A percentile compares a stretch with the other conserved stretches of the same genome.
phyloP scores from a whole-genome alignment of 2,113 vertebrate genomes.

The Tautogolabrus adspersus region DNA sequence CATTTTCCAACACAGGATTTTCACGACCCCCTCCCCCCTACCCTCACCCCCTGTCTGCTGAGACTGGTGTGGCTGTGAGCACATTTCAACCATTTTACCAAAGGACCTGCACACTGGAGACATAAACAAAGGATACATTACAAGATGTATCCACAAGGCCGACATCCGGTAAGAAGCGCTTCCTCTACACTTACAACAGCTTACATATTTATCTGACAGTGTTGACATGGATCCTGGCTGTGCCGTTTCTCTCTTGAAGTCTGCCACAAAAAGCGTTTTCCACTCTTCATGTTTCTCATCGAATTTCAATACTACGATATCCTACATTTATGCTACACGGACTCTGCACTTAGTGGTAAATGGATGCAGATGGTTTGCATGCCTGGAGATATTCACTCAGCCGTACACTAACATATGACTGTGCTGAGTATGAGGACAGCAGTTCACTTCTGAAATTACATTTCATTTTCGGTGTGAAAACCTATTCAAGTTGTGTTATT shows the following conservation, averaged over 20 bases:
- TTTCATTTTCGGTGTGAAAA: slow-evolving; percentile 49
- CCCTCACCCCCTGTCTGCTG: slow-evolving; percentile 55
- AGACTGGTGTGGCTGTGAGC: slow-evolving; percentile 67
- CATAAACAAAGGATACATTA: slow-evolving; percentile 84
- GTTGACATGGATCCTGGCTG: slow-evolving; percentile 47
- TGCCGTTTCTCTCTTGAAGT: slow-evolving; percentile 24
- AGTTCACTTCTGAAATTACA: slow-evolving; percentile 23
- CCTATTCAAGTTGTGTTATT: slow-evolving; percentile 53
- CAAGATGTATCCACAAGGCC: slow-evolving; percentile 95
- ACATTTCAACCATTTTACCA: slow-evolving; percentile 72
- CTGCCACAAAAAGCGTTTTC: slow-evolving; percentile 25
- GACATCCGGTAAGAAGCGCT: slow-evolving; percentile 92
- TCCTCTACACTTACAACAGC: slow-evolving; percentile 47
- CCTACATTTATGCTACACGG: slow-evolving; percentile 37
- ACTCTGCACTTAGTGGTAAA: slow-evolving; percentile 55
- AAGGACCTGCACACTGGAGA: slow-evolving; percentile 72
- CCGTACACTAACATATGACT: slow-evolving; percentile 45
- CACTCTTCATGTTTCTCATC: slow-evolving; percentile 44
- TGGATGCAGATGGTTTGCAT: slow-evolving; percentile 65
- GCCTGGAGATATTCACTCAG: slow-evolving; percentile 62
- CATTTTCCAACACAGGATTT: slow-evolving; percentile 68
- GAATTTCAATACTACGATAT: slow-evolving; percentile 37
- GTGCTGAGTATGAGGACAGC: slow-evolving; percentile 51
- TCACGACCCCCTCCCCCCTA: slow-evolving; percentile 48
- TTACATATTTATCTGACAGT: slow-evolving; percentile 43